These are phyloP conservation scores for Nymphalis c-album DNA, from an alignment of 2,888 invertebrate species.

Conservation along the genomic window DNA sequence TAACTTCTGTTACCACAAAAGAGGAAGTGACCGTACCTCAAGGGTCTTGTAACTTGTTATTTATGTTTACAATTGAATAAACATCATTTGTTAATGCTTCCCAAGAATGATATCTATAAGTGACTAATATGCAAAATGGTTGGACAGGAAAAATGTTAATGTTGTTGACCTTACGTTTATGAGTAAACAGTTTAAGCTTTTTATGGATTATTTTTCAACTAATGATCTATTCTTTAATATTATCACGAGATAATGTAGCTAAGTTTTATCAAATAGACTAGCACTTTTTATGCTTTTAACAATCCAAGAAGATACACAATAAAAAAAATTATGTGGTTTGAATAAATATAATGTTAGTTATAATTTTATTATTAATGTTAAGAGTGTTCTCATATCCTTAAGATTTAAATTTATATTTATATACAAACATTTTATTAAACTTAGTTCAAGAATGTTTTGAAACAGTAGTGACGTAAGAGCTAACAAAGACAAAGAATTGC, in stretches of 20 bases:
- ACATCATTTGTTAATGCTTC: slow-evolving; percentile 50
- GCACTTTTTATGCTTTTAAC: no score
- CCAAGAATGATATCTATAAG: slow-evolving; percentile 45
- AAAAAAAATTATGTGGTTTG: no score
- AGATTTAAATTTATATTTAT: no score
- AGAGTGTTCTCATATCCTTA: no score
- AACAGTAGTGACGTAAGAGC: no score
- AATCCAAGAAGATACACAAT: no score
- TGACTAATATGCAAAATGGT: slow-evolving; percentile 50
- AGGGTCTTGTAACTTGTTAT: slow-evolving; percentile 25
- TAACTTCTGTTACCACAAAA: not conserved
- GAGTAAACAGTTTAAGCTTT: not conserved
- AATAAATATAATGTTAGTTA: no score
- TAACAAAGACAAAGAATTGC: no score
- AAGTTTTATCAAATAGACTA: no score
- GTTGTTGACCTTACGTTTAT: slow-evolving; percentile 42
- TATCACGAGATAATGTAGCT: not conserved
- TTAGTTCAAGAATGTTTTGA: no score
- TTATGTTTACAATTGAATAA: slow-evolving; percentile 35
- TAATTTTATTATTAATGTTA: no score
- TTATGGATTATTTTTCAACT: not conserved
- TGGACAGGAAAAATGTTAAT: slow-evolving; percentile 39
- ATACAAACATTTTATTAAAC: no score
- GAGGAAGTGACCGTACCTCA: slow-evolving; percentile 1
- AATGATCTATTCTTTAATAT: not conserved